phyloP scores from a whole-genome alignment of 37 sponge, comb jelly and placozoan genomes.

The Chondrosia reniformis region DNA sequence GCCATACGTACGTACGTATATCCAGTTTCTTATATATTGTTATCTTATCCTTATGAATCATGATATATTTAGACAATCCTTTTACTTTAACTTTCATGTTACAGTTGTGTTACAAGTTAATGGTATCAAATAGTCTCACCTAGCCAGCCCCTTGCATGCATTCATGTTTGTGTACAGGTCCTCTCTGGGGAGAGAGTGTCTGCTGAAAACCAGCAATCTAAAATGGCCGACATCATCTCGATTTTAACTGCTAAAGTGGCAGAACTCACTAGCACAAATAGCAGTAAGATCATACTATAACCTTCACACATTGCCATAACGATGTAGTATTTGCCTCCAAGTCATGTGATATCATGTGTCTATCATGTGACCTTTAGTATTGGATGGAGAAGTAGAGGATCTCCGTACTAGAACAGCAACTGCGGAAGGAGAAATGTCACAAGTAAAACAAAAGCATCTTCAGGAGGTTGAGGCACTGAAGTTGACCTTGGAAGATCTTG shows the following conservation, averaged over 20 bases:
- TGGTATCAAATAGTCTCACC: too few species aligned
- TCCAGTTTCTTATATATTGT: too few species aligned
- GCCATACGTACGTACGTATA: too few species aligned
- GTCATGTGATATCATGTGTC: too few species aligned
- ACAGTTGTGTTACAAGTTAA: too few species aligned
- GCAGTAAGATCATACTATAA: constrained; percentile 33
- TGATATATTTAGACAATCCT: neutral
- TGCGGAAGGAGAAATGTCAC: constrained; percentile 57
- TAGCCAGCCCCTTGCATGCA: too few species aligned
- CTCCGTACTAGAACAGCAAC: constrained; percentile 51
- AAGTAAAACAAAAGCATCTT: constrained; percentile 27
- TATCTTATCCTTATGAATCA: too few species aligned
- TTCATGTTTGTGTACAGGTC: constrained; percentile 16
- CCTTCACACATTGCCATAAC: neutral
- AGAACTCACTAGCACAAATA: constrained; percentile 51
- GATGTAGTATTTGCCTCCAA: neutral
- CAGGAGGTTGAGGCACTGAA: constrained; percentile 22
- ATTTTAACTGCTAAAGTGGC: constrained; percentile 37
- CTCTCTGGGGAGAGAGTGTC: constrained; percentile 24
- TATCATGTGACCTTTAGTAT: constrained; percentile 11
- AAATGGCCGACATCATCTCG: constrained; percentile 35
- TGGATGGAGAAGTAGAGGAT: constrained; percentile 58
- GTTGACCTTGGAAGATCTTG: constrained; percentile 16
- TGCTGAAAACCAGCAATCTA: constrained; percentile 29
- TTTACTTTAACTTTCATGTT: neutral